Evolutionary conservation across 2,113 vertebrate genomes (phyloP), one percentile per base, ranked within the genome.

Genomic region (Beaufortia kweichowensis): DNA sequence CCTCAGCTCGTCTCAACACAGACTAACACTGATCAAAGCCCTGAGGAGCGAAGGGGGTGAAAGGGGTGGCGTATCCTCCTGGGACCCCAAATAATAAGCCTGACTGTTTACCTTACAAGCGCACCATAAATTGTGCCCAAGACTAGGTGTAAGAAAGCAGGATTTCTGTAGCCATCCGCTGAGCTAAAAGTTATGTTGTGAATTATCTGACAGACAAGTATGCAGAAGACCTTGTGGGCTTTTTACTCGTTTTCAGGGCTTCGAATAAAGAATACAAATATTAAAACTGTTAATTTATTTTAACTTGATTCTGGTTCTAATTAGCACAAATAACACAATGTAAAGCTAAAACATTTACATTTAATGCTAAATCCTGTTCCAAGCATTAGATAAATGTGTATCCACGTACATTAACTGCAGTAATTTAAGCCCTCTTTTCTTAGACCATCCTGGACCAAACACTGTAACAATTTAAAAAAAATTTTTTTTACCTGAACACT

Each of bases 11-110:
- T 43, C 62, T 76, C 28, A 26, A 78, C 67, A 79, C 39, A 33
- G 63, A 53, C 76, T 56, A 63, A 65, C 59, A 10, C 21, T 82
- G 79, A 85, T 79, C 78, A 83, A 85, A 83, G 81, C 75, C 31
- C 59, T 23, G 24, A 62, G 61, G 68, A 74, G n/a, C 66, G 75
- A 28, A 53, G 64, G 55, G 33, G 26, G 26, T 24, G 69, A 2
- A 31, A 19, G 62, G 60, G 63, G 35, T 56, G 50, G 6, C 11
- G 17, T 57, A 71, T n/a, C 70, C 79, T 79, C 74, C 70, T n/a
- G 28, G 50, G 76, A 78, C 74, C 83, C 67, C 77, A 81, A 83
- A 84, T 77, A 84, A 82, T 75, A 83, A 75, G 77, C 56, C 55
- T 60, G 68, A 81, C 65, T 82, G 82, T 81, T 85, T 82, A 83